A percentile compares a stretch with the other conserved stretches of the same genome.
phyloP scores from a whole-genome alignment of 2,888 invertebrate species.

The Oegoconia quadripuncta region DNA sequence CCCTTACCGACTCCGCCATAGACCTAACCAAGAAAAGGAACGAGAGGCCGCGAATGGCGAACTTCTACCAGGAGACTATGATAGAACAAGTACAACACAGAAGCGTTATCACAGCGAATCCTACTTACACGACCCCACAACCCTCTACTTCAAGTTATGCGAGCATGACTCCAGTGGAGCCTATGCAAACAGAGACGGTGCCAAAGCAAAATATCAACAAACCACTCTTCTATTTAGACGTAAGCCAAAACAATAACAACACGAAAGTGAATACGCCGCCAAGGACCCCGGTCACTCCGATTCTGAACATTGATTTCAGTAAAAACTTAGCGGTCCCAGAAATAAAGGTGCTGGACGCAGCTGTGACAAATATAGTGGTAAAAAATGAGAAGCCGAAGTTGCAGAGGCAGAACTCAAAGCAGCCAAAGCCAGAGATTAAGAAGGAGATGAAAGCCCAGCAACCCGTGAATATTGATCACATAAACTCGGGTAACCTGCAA shows the following conservation, averaged over 20 bases:
- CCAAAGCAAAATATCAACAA: constrained; percentile 41
- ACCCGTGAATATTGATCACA: constrained; percentile 53
- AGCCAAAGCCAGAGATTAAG: constrained; percentile 42
- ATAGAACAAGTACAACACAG: constrained; percentile 48
- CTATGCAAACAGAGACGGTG: constrained; percentile 32
- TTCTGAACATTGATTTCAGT: constrained; percentile 67
- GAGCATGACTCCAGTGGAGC: constrained; percentile 35
- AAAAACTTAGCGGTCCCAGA: constrained; percentile 60
- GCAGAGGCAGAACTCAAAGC: constrained; percentile 54
- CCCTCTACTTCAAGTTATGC: constrained; percentile 62
- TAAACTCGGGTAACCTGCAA: constrained; percentile 65
- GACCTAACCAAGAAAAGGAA: constrained; percentile 52
- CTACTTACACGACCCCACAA: constrained; percentile 59
- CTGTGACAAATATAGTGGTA: constrained; percentile 39
- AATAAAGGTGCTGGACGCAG: constrained; percentile 58
- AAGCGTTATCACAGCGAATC: constrained; percentile 63
- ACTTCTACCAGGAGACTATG: constrained; percentile 68
- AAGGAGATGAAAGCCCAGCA: constrained; percentile 30
- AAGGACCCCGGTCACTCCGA: constrained; percentile 35
- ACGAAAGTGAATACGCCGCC: constrained; percentile 21
- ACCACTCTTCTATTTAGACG: constrained; percentile 28
- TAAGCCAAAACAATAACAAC: constrained; percentile 26
- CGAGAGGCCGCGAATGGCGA: constrained; percentile 47
- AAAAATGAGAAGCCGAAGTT: constrained; percentile 36
- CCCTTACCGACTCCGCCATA: constrained; percentile 44